Evolutionary conservation across 2,113 vertebrate genomes (phyloP), one percentile per base, ranked within the genome.

Genomic region (Shinisaurus crocodilurus): DNA sequence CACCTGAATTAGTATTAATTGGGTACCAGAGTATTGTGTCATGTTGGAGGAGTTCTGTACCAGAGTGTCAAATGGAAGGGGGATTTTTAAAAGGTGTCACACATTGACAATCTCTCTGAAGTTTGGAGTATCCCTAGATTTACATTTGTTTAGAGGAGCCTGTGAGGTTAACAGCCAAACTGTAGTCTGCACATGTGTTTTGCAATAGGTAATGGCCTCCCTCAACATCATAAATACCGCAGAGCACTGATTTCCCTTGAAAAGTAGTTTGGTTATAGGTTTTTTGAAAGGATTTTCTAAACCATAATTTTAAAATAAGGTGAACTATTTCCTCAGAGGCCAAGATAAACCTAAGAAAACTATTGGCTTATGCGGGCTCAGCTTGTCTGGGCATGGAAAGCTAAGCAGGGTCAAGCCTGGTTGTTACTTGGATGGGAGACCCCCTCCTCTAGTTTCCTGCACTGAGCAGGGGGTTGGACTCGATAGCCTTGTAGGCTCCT

Each of bases 301-400:
- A 90, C 76, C 82, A 90, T 90, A 87, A 82, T 93, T 95, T 96
- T 93, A 93, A 92, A 1, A 20, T 83, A 92, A 88, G 93, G 85
- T 48, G 90, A 95, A 87, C 16, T 4, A 93, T 92, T 91, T 91
- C 87, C 93, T 88, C 12, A 2, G 50, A 94, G 74, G 94, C 82
- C 85, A 89, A 96, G 93, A 91, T 94, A 94, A 96, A 94, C 92
- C 70, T 89, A 88, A 91, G 82, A 93, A 75, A 96, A 92, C 91
- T 96, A 88, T 85, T n/a, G n/a, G n/a, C n/a, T n/a, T n/a, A n/a
- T n/a, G n/a, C n/a, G n/a, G n/a, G n/a, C n/a, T n/a, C n/a, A n/a
- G n/a, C n/a, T n/a, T n/a, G n/a, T n/a, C n/a, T n/a, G n/a, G n/a
- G n/a, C n/a, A n/a, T n/a, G n/a, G n/a, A n/a, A n/a, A n/a, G n/a